phyloP scores from a whole-genome alignment of 2,113 vertebrate genomes.

The Prietella phreatophila region DNA sequence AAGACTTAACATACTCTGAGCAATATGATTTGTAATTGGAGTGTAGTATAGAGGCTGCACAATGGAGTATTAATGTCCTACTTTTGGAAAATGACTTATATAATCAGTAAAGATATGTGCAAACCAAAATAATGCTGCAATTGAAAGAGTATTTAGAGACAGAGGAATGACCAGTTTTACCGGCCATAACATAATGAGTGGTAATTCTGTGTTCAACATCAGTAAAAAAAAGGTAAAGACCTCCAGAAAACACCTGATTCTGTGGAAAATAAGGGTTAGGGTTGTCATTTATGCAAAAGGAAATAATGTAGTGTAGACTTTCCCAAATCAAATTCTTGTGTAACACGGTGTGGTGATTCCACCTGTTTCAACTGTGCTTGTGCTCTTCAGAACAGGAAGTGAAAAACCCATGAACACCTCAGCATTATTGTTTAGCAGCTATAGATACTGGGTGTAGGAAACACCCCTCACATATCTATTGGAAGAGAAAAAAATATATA shows the following conservation, averaged over 20 bases:
- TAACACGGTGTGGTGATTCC: too few relatives aligned
- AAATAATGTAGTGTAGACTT: conserved; percentile 29
- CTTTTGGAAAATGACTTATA: conserved; percentile 48
- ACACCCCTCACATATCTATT: neutral
- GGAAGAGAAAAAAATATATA: neutral
- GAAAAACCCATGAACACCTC: neutral
- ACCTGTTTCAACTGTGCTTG: neutral
- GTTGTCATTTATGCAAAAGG: conserved; percentile 30
- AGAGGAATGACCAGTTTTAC: conserved; percentile 27
- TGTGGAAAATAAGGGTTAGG: neutral
- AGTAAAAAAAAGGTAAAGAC: conserved; percentile 41
- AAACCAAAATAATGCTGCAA: conserved; percentile 45
- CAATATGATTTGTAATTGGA: conserved; percentile 59
- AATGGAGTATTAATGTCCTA: conserved; percentile 52
- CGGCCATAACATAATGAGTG: conserved; percentile 38
- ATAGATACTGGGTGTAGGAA: neutral
- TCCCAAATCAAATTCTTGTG: neutral
- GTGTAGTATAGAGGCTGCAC: conserved; percentile 38
- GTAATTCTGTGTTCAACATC: conserved; percentile 26
- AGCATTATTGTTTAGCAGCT: neutral
- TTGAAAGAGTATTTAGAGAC: conserved; percentile 40
- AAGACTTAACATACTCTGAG: conserved; percentile 62
- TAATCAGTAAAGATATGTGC: conserved; percentile 47
- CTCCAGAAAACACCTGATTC: conserved; percentile 13
- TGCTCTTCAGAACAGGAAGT: neutral